Evolutionary conservation across 2,888 invertebrate species (phyloP).

Genomic region (Luperina testacea): DNA sequence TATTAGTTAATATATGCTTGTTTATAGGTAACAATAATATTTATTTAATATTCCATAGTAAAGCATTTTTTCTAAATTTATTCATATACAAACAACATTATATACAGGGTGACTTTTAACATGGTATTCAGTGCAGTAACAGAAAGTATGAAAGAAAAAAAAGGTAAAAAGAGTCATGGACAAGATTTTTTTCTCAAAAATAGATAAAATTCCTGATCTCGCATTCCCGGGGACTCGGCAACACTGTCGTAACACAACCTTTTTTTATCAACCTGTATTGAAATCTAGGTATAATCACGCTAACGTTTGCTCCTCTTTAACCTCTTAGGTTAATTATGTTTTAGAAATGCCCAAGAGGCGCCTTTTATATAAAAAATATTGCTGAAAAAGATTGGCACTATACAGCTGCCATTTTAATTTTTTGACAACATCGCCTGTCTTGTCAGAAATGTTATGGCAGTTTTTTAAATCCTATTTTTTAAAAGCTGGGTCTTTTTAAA

Average conservation of each 20-base stretch:
- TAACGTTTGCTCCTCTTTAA: not conserved
- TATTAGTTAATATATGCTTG: not conserved
- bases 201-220: not conserved
- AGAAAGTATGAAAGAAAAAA: not conserved
- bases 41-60: not conserved
- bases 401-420: not conserved
- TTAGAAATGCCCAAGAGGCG: not conserved
- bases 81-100: slow-evolving; percentile 10
- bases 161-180: not conserved
- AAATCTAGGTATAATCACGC: not conserved
- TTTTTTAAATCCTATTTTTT: not conserved
- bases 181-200: not conserved
- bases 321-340: too few relatives aligned
- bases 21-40: not conserved
- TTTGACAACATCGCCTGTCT: not conserved
- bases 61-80: not conserved
- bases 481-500: too few relatives aligned
- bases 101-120: not conserved
- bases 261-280: not conserved
- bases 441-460: not conserved
- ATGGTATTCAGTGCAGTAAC: not conserved
- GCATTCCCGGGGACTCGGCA: not conserved
- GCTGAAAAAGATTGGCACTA: not conserved
- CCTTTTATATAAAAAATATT: not conserved
- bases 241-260: not conserved